These are phyloP conservation scores for Anolis carolinensis DNA, from an alignment of 2,113 vertebrate genomes.

Conservation along the genomic window DNA sequence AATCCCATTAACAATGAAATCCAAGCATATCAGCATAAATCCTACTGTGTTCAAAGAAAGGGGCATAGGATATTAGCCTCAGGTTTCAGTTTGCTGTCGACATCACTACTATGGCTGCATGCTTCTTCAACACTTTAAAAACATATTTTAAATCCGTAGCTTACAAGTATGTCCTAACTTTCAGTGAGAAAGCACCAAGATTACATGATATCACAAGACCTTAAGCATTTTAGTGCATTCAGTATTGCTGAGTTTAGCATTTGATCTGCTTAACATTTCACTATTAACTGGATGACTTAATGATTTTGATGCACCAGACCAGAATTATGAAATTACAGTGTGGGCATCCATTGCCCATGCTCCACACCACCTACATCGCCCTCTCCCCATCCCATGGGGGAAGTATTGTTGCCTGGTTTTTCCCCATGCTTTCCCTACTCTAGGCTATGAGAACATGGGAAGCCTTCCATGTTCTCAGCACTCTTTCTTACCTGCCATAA, in stretches of 20 bases:
- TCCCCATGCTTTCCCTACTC: no score
- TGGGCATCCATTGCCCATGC: no score
- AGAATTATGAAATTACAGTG: neutral
- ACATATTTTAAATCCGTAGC: neutral
- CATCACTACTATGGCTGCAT: no score
- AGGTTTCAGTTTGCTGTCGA: neutral
- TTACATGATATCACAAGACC: neutral
- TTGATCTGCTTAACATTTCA: neutral
- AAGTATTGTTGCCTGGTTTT: no score
- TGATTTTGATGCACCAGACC: neutral
- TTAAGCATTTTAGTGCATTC: neutral
- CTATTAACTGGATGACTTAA: neutral
- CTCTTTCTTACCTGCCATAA: no score
- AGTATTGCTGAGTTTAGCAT: neutral
- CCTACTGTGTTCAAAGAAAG: neutral
- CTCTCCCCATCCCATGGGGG: no score
- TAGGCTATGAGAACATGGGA: no score
- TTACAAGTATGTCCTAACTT: neutral
- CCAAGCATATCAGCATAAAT: neutral
- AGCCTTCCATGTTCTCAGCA: no score
- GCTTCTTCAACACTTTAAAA: neutral
- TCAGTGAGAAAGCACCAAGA: neutral
- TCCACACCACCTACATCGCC: no score
- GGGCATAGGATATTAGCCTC: neutral
- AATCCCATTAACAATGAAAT: neutral